Evolutionary conservation across 2,888 invertebrate genomes (phyloP).

Genomic region (Volucella inflata): DNA sequence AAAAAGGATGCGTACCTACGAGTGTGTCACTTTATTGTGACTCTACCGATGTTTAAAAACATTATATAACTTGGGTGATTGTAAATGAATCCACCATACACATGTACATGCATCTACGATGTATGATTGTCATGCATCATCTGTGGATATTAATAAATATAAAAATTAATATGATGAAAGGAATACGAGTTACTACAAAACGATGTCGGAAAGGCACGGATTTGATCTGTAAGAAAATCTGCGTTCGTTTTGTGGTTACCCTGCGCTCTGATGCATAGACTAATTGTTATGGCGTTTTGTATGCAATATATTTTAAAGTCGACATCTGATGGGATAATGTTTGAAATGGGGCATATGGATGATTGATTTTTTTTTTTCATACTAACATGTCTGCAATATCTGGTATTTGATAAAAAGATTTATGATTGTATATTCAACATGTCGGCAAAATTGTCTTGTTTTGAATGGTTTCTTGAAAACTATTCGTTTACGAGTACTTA

Average conservation of each 20-base stretch:
- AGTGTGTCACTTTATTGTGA: slow-evolving; percentile 41
- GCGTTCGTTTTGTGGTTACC: slow-evolving; percentile 19
- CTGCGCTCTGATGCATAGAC: background rate
- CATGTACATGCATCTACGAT: too few species aligned
- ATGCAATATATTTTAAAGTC: background rate
- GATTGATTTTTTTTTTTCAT: background rate
- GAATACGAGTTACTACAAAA: slow-evolving; percentile 55
- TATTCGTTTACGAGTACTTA: too few species aligned
- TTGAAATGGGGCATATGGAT: background rate
- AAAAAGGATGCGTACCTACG: slow-evolving; percentile 38
- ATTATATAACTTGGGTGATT: slow-evolving; percentile 37
- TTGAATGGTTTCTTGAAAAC: too few species aligned
- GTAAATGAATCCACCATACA: background rate
- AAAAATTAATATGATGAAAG: background rate
- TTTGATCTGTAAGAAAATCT: slow-evolving; percentile 8
- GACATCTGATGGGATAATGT: background rate
- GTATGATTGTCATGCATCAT: too few species aligned
- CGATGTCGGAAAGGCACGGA: slow-evolving; percentile 30
- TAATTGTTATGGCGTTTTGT: background rate
- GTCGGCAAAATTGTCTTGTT: too few species aligned
- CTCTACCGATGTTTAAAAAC: slow-evolving; percentile 15
- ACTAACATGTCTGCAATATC: background rate
- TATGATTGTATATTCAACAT: background rate
- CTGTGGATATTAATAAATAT: too few species aligned
- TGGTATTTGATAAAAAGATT: slow-evolving; percentile 13